Conservation (phyloP, 2,888 invertebrate species). For the Kryphioiulus occultus region DNA sequence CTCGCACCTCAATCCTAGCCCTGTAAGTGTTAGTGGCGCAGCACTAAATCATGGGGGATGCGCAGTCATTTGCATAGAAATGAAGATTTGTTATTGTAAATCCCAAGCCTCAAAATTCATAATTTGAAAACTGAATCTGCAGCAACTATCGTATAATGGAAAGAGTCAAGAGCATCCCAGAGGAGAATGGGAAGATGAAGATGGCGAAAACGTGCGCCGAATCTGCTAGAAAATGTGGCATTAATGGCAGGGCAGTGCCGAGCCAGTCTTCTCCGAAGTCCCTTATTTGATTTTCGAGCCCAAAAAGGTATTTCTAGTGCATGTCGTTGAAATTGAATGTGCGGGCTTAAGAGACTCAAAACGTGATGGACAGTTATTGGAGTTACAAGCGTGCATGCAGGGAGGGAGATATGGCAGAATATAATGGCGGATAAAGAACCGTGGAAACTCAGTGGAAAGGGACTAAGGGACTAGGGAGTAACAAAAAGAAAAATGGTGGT, state of each 20-base stretch:
- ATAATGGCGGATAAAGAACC: conserved; percentile 23
- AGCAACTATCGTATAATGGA: conserved; percentile 12
- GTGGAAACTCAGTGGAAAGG: not conserved
- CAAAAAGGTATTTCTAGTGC: conserved; percentile 15
- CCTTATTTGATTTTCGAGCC: not conserved
- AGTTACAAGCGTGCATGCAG: conserved; percentile 1
- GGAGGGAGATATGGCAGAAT: not conserved
- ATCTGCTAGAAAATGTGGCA: conserved; percentile 9
- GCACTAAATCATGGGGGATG: not conserved
- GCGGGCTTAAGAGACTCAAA: conserved; percentile 15
- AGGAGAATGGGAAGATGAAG: not conserved
- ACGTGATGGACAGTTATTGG: conserved; percentile 23
- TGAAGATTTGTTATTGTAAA: conserved; percentile 6
- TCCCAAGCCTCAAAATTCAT: conserved; percentile 15
- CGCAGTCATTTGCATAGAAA: not conserved
- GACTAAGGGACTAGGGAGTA: conserved; percentile 23
- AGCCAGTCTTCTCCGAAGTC: not conserved
- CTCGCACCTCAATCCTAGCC: not conserved
- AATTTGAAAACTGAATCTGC: conserved; percentile 2
- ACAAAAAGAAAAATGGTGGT: conserved; percentile 23
- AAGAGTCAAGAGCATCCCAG: conserved; percentile 23
- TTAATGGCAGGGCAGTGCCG: conserved; percentile 6
- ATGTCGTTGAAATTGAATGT: conserved; percentile 23
- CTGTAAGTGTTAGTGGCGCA: not conserved
- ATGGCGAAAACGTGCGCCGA: conserved; percentile 2